Base-by-base conservation (phyloP, 2,113 vertebrate species). In the Gadus chalcogrammus region DNA sequence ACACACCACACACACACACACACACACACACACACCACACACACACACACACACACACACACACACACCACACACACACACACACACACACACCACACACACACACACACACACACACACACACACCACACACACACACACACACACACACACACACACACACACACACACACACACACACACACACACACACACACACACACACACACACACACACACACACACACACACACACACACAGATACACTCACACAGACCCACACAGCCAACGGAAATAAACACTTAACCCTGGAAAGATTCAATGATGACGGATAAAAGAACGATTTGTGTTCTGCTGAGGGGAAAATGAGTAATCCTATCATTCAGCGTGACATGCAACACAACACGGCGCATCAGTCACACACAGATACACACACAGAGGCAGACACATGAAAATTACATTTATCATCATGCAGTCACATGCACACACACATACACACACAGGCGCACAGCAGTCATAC, bases 341-440 rank as follows among this genome's bases (percentile, higher is more conserved):
- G 88, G 87, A 87, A 87, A 87, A 87, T 82, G 84, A 86, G 87
- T 91, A 89, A 90, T 88, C 88, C 87, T 90, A 87, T 90, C 87
- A 90, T 81, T 88, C 84, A 87, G 85, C 82, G 82, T 91, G 90
- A 90, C 87, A 89, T 79, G 84, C 84, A 90, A 87, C 88, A 88
- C 78, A 85, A 87, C 89, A 92, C 76, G 82, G 69, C 67, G 76
- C 79, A 90, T 89, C 87, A 87, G 87, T 88, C 87, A 89, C 87
- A 88, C 85, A 79, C 74, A 72, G 53, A 71, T 58, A 75, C 75
- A 31, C 31, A 55, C 18, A 62, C 27, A 18, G 48, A 66, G 18
- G 61, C 61, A 73, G 52, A 69, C 65, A 38, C 62, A 28, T 31
- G 31, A 31, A 31, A 31, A 31, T 31, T 31, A 31, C 31, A 31